These are phyloP conservation scores for Tonatia bakeri DNA, from an alignment of 2,113 vertebrate species.

Conservation along the genomic window DNA sequence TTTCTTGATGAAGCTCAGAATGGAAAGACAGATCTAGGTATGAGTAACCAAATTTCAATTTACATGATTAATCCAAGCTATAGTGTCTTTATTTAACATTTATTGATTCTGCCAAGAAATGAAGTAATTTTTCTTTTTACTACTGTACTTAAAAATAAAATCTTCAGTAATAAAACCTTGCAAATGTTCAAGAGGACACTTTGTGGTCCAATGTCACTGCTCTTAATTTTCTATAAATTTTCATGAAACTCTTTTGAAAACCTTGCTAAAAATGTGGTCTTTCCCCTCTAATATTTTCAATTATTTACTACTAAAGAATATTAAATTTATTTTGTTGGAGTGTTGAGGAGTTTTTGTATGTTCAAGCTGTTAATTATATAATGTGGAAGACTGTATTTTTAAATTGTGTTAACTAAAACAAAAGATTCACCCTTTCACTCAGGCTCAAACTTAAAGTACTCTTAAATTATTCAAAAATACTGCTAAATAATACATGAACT, in stretches of 20 bases:
- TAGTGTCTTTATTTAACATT: constrained; percentile 36
- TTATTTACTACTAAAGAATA: not conserved
- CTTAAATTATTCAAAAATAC: not conserved
- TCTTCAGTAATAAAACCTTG: constrained; percentile 7
- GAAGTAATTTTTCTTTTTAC: constrained; percentile 55
- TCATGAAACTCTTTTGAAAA: not conserved
- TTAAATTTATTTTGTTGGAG: not conserved
- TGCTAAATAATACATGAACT: not conserved
- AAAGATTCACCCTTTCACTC: not conserved
- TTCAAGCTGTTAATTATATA: not conserved
- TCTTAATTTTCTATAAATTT: constrained; percentile 42
- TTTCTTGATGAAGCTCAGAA: not conserved
- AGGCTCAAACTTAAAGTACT: not conserved
- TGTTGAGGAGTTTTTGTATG: not conserved
- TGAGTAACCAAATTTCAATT: not conserved
- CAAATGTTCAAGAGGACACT: constrained; percentile 16
- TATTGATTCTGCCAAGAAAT: constrained; percentile 48
- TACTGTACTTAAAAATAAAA: constrained; percentile 11
- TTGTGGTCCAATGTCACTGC: not conserved
- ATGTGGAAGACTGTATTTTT: not conserved
- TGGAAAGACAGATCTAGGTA: not conserved
- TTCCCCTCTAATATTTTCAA: not conserved
- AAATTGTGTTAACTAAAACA: not conserved
- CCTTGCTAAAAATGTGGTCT: not conserved
- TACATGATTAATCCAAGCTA: not conserved